Base-by-base conservation (phyloP, 2,113 vertebrate species). In the Megaleporinus macrocephalus region DNA sequence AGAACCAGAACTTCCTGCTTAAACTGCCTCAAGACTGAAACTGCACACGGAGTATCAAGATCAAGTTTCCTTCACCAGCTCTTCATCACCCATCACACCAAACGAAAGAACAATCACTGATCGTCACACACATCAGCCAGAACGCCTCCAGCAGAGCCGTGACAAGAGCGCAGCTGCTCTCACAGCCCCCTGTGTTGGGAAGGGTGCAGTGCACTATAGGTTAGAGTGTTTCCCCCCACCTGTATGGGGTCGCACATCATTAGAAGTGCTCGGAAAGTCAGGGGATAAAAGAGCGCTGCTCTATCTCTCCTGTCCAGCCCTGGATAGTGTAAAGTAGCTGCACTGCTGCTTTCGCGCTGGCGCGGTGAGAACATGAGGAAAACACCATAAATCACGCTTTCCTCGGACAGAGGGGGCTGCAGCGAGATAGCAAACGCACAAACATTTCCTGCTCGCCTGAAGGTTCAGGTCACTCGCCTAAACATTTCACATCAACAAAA, bases 391-490 rank as follows among this genome's bases (percentile, higher is more conserved):
- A 62, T 44, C 24, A 65, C 1, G 29, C 59, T 51, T 65, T 65
- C 22, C 71, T 74, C 27, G 33, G 24, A 66, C 15, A 49, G 22
- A 72, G 5, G 41, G 66, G 36, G 41, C 66, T 44, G 41, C 20
- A 24, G 11, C 20, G 41, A 70, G 30, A 22, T 41, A 27, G 9
- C 12, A 22, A 70, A 72, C 59, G 66, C 66, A 71, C 66, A 71
- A 72, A 49, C 68, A 61, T 71, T 61, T 72, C 66, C 55, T 47
- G 26, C 68, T 61, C 44, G 68, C 16, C 65, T 44, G 51, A 70
- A 79, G 13, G 66, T 79, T 51, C 33, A 14, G 30, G 15, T 41
- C 66, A 27, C 71, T 44, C 44, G 30, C 33, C 10, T 29, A 29
- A 53, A 30, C 49, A 73, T 16, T 33, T 73, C 18, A 81, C 29